Percentiles rank a stretch among this genome's conserved stretches.
phyloP scores from a whole-genome alignment of 1,140 invertebrate species.

The Lucilia cuprina region DNA sequence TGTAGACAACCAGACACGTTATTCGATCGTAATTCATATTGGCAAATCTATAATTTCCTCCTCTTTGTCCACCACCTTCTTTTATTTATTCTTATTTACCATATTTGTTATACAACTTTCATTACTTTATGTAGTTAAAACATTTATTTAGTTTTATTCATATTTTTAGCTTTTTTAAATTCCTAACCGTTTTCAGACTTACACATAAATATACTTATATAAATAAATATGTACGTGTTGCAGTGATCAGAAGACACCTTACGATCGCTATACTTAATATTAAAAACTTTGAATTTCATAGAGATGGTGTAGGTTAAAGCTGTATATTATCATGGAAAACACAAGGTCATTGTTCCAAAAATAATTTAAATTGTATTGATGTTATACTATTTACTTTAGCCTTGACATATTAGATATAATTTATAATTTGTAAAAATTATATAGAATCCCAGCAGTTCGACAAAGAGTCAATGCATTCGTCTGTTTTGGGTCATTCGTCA shows the following conservation, averaged over 20 bases:
- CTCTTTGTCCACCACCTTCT: neutral
- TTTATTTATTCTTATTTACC: neutral
- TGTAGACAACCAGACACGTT: neutral
- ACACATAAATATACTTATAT: too few relatives aligned
- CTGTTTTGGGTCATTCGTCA: too few relatives aligned
- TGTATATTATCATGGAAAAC: too few relatives aligned
- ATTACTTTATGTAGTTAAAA: neutral
- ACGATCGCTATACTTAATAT: neutral
- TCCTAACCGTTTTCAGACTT: neutral
- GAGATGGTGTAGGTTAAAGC: too few relatives aligned
- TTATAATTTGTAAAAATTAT: too few relatives aligned
- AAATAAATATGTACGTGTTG: neutral
- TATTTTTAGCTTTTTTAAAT: neutral
- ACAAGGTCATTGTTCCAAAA: too few relatives aligned
- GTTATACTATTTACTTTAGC: too few relatives aligned
- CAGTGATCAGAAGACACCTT: neutral
- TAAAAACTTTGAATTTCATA: too few relatives aligned
- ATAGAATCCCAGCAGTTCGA: too few relatives aligned
- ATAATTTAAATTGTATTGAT: too few relatives aligned
- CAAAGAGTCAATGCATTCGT: too few relatives aligned
- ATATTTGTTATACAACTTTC: slow-evolving; percentile 12
- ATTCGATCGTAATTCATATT: slow-evolving; percentile 5
- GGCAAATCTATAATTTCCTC: slow-evolving; percentile 6
- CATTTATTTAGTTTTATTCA: neutral
- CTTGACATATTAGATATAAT: too few relatives aligned